Base-by-base conservation (phyloP, 2,888 invertebrate genomes). In the Nudaria mundana region DNA sequence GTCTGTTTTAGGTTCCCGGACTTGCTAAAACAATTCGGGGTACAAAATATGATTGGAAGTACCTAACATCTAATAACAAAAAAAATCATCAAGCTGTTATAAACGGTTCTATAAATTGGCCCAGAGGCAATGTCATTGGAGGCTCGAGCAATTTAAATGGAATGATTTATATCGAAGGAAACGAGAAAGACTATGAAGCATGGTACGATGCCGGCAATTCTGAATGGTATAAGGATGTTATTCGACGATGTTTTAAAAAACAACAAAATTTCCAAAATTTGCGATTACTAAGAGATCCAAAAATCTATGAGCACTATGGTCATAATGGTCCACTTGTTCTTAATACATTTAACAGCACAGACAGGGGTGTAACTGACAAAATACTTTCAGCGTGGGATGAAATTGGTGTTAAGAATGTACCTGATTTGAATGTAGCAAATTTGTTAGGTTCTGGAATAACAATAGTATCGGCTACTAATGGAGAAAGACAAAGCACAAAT, bases 31-130 rank as follows among this genome's bases (percentile, higher is more conserved):
- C 15, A 0, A 10, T 72, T 3, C 56, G 26, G 26, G 25, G 92
- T 57, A 82, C 66, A 2, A 33, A 58, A 62, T 77, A 95, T 37
- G 96, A 96, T 69, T 97, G 96, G 96, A 91, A 93, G 65, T 96
- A 96, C 72, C 92, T 93, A 69, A 94, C 94, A 0, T 94, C 94
- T 58, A 93, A 94, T 0, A 92, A 94, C 66, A 92, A 92, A 15
- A 91, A 87, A 33, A 90, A 91, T 0, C 94, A 94, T 68, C 80
- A 94, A 61, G 95, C 94, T 91, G 80, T 77, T 16, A 58, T 63
- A 33, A 60, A 70, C 37, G 62, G 66, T 37, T 47, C 69, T 29
- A 68, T 79, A 7, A 51, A 46, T 3, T 91, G 91, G 92, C 87
- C 92, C 3, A 79, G 92, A 31, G 94, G 93, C 0, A 93, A 91